A percentile compares a stretch with the other conserved stretches of the same genome.
These are phyloP conservation scores for Ceraclea dissimilis DNA, from an alignment of 2,888 invertebrate genomes.

Conservation along the genomic window DNA sequence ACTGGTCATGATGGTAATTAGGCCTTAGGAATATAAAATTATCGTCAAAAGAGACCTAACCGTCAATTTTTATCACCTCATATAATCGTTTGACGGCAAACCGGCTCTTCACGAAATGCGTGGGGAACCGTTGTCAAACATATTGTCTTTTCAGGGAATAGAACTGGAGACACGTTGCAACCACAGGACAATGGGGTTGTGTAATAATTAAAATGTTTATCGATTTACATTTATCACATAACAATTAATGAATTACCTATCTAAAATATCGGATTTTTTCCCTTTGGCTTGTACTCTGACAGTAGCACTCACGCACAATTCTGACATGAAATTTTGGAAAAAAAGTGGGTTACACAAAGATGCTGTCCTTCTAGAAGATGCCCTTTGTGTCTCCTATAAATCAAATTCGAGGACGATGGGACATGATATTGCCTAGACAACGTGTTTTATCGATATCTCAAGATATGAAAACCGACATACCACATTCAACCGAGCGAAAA, in stretches of 20 bases:
- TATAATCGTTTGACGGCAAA: background rate
- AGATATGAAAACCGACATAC: background rate
- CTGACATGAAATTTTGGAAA: constrained; percentile 36
- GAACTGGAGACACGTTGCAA: background rate
- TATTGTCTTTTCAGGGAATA: background rate
- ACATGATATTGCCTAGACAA: constrained; percentile 19
- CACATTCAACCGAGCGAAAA: background rate
- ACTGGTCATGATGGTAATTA: too few relatives aligned
- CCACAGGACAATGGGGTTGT: background rate
- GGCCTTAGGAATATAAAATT: too few relatives aligned
- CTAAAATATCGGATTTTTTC: constrained; percentile 25
- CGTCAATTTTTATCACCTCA: too few relatives aligned
- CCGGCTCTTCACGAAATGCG: background rate
- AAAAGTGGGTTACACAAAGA: constrained; percentile 4
- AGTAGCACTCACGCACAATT: constrained; percentile 43
- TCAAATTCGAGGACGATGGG: background rate
- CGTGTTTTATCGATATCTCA: constrained; percentile 21
- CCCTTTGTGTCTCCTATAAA: background rate
- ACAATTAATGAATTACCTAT: constrained; percentile 13
- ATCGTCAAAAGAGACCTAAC: too few relatives aligned
- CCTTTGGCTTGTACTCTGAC: constrained; percentile 42
- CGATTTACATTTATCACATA: background rate
- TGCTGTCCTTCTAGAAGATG: too few relatives aligned
- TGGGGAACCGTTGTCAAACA: background rate
- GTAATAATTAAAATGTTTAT: background rate